Conservation (phyloP, 1,140 invertebrate genomes). For the Diabrotica virgifera region DNA sequence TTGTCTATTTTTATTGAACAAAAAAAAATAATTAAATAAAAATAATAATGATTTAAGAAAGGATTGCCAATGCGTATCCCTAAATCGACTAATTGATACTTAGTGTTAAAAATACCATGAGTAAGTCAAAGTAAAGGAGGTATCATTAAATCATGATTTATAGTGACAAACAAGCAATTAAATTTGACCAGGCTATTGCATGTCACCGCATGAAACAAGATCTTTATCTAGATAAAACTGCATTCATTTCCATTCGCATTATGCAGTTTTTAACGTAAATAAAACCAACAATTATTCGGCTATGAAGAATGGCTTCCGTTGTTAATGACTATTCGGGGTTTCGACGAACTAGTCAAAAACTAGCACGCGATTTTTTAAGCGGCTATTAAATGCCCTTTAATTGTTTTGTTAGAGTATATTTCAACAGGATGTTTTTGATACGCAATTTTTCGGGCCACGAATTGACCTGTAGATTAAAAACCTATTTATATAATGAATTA, state of each 20-base stretch:
- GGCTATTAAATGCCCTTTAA: not conserved
- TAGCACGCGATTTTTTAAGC: not conserved
- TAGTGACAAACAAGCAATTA: not conserved
- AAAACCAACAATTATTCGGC: constrained; percentile 28
- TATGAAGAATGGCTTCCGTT: constrained; percentile 33
- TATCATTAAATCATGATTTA: not conserved
- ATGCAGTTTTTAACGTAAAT: constrained; percentile 28
- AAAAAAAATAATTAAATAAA: no score
- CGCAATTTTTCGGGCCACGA: not conserved
- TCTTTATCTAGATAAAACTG: constrained; percentile 21
- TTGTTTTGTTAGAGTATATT: not conserved
- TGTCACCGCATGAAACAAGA: not conserved
- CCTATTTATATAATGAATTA: no score
- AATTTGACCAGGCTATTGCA: not conserved
- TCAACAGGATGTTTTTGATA: not conserved
- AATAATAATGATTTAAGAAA: no score
- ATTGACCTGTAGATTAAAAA: no score
- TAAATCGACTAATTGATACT: no score
- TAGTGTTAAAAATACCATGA: no score
- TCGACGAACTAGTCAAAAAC: not conserved
- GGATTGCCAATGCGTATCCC: no score
- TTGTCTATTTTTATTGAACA: no score
- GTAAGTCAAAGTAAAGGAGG: no score
- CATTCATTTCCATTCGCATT: constrained; percentile 26
- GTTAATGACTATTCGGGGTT: constrained; percentile 20